Evolutionary conservation across 37 sponge, comb jelly and placozoan genomes (phyloP).

Genomic region (Cladorhizidae sp.): DNA sequence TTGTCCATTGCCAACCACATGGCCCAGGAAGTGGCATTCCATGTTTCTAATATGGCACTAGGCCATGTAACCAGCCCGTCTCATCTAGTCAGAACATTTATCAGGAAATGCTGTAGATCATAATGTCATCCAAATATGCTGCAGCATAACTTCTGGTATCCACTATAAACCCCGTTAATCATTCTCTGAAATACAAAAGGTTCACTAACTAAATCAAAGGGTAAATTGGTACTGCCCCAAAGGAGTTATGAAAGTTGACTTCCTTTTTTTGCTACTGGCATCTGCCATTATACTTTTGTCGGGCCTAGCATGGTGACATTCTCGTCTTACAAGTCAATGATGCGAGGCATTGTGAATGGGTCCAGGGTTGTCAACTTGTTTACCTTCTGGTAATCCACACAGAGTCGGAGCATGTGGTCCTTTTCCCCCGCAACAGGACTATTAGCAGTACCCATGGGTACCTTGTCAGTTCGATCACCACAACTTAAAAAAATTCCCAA

Average conservation of each 20-base stretch:
- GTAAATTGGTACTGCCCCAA: constrained; percentile 72
- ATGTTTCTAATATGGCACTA: constrained; percentile 59
- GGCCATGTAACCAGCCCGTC: constrained; percentile 45
- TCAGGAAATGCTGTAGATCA: constrained; percentile 33
- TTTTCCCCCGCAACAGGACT: no score
- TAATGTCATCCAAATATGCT: constrained; percentile 60
- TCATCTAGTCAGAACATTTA: constrained; percentile 20
- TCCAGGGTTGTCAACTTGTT: no score
- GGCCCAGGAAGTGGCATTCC: constrained; percentile 54
- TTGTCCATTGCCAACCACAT: constrained; percentile 39
- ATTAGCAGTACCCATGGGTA: no score
- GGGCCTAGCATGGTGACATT: no score
- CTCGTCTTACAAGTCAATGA: no score
- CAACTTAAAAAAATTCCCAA: no score
- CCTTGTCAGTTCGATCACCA: no score
- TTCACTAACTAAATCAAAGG: constrained; percentile 67
- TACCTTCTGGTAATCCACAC: no score
- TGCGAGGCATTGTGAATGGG: no score
- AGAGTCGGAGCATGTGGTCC: no score
- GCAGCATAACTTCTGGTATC: constrained; percentile 27
- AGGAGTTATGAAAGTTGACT: constrained; percentile 63
- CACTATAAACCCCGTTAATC: constrained; percentile 54
- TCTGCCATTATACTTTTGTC: background rate
- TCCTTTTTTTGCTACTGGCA: constrained; percentile 38
- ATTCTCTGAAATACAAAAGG: constrained; percentile 73